These are phyloP conservation scores for Harpagoxenus sublaevis DNA, from an alignment of 2,888 invertebrate genomes.

Conservation along the genomic window DNA sequence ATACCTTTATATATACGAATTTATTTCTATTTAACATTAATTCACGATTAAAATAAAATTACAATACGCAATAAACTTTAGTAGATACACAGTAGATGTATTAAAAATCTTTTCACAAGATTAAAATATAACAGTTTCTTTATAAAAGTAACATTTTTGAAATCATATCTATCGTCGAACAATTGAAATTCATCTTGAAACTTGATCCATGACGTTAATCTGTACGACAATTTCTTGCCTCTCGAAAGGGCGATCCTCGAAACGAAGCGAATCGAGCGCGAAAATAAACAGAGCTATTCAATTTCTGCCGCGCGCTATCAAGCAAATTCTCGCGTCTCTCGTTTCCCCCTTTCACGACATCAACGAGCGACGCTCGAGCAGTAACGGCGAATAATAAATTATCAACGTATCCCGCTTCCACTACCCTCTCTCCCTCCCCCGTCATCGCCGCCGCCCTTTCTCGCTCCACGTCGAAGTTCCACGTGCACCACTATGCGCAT, in stretches of 20 bases:
- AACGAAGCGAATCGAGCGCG: conserved; percentile 45
- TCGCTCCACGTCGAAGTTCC: conserved; percentile 63
- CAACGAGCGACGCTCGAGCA: conserved; percentile 57
- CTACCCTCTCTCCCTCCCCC: neutral
- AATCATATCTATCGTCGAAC: neutral
- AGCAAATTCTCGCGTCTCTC: conserved; percentile 56
- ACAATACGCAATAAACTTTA: neutral
- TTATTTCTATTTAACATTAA: neutral
- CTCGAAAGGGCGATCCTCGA: conserved; percentile 15
- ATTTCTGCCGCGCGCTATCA: conserved; percentile 54
- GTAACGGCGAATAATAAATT: conserved; percentile 76
- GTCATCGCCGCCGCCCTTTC: conserved; percentile 53
- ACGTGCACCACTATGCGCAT: conserved; percentile 78
- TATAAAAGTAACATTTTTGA: neutral
- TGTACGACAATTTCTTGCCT: conserved; percentile 33
- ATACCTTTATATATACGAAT: neutral
- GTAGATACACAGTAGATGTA: neutral
- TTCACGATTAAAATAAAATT: neutral
- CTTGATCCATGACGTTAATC: conserved; percentile 15
- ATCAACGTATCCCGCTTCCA: conserved; percentile 57
- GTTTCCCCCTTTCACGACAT: conserved; percentile 55
- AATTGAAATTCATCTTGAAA: neutral
- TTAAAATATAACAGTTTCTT: neutral
- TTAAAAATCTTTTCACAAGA: neutral
- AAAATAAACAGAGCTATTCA: conserved; percentile 53